Evolutionary conservation across 2,888 invertebrate genomes (phyloP), one percentile per base, ranked within the genome.

Genomic region (Trichogramma dendrolimi): DNA sequence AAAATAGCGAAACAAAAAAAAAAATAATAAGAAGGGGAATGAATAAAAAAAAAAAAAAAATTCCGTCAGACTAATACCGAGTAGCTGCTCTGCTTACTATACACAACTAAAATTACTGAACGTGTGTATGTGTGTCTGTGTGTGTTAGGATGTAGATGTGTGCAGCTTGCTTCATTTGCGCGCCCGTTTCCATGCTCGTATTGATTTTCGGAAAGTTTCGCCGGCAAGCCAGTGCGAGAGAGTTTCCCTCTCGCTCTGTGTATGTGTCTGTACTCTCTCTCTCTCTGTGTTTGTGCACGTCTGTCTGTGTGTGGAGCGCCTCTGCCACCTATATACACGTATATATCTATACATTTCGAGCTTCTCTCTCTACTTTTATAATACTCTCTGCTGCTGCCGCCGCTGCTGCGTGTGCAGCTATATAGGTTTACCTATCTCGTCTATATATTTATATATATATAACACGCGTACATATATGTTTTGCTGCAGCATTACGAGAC

Each of bases 161-260:
- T 41, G 42, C 41, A 42, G 61, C 57, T 62, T 62, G 60, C 41
- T 64, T 65, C 63, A 63, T 65, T 65, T 65, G 61, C 65, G 63
- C 65, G 63, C 27, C 27, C 65, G 66, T 66, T 65, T 67, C 68
- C 65, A 67, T 67, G 63, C 67, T 59, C 68, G 66, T 67, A 67
- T 67, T 67, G 66, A 65, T 66, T 67, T 64, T 60, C 66, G 67
- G 68, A 61, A 68, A 67, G 67, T 66, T 68, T 68, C 66, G 66
- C 62, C 62, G 58, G 58, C 42, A 48, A 58, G 61, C 40, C 41
- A 50, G 49, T 55, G 46, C 51, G 38, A 55, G 56, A 56, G 51
- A 63, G 63, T 62, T 55, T 58, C 61, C 52, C 60, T 63, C 60
- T 51, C 43, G n/a, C 52, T 11, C 47, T 6, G 14, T 41, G 14